Conservation (phyloP, 2,888 invertebrate genomes). For the Lasioglossum pauxillum region DNA sequence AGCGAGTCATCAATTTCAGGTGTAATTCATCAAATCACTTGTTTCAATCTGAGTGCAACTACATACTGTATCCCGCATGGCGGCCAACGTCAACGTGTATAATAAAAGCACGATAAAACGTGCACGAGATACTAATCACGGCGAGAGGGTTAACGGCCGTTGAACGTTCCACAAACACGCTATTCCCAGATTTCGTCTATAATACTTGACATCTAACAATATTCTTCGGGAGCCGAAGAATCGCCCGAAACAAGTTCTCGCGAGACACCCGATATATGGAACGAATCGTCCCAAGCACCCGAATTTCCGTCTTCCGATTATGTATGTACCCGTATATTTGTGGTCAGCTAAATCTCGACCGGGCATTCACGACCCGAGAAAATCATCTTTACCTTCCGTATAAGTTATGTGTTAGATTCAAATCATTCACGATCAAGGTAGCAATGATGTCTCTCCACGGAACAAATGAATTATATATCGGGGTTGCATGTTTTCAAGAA, state of each 20-base stretch:
- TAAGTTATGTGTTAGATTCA: background rate
- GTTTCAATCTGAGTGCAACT: background rate
- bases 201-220: background rate
- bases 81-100: background rate
- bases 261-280: too few species aligned
- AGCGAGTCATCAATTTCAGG: background rate
- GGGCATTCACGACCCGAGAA: background rate
- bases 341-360: conserved; percentile 36
- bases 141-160: conserved; percentile 29
- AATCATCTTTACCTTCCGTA: background rate
- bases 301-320: background rate
- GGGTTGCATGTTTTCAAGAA: background rate
- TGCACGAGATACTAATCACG: background rate
- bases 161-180: conserved; percentile 48
- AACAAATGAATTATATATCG: background rate
- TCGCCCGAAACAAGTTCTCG: background rate
- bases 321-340: conserved; percentile 31
- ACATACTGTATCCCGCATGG: background rate
- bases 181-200: conserved; percentile 67
- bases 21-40: background rate
- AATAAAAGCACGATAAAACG: background rate
- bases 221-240: background rate
- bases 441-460: background rate
- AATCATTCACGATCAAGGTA: background rate
- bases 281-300: background rate